Evolutionary conservation across 2,113 vertebrate species (phyloP).

Genomic region (Picathartes gymnocephalus): DNA sequence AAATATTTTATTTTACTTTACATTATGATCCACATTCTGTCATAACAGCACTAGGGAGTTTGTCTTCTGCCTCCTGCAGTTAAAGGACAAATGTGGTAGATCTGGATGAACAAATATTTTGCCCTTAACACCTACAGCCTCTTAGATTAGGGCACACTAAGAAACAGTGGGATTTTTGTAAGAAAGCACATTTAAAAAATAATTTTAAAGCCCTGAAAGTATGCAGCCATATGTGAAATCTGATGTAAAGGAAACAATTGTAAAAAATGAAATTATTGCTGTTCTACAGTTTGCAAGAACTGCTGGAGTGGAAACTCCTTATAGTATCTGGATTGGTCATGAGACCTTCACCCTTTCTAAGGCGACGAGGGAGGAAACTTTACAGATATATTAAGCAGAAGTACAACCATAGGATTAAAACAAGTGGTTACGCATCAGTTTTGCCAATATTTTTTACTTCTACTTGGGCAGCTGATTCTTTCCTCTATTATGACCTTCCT

Average conservation of each 20-base stretch:
- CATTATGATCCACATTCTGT: background rate
- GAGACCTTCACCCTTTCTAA: background rate
- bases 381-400: background rate
- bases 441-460: background rate
- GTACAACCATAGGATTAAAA: background rate
- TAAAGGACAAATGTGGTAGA: background rate
- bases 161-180: background rate
- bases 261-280: background rate
- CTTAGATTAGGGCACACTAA: background rate
- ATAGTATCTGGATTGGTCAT: background rate
- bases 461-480: background rate
- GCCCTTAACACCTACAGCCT: background rate
- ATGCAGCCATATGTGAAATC: background rate
- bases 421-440: background rate
- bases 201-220: background rate
- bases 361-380: background rate
- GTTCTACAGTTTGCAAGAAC: background rate
- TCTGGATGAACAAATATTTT: background rate
- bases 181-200: background rate
- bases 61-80: background rate
- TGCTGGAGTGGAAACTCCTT: background rate
- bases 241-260: background rate
- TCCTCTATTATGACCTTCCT: background rate
- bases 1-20: background rate
- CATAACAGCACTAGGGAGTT: background rate